Evolutionary conservation across 1,140 invertebrate genomes (phyloP), one percentile per base, ranked within the genome.

Genomic region (Drosophila nebulosa): DNA sequence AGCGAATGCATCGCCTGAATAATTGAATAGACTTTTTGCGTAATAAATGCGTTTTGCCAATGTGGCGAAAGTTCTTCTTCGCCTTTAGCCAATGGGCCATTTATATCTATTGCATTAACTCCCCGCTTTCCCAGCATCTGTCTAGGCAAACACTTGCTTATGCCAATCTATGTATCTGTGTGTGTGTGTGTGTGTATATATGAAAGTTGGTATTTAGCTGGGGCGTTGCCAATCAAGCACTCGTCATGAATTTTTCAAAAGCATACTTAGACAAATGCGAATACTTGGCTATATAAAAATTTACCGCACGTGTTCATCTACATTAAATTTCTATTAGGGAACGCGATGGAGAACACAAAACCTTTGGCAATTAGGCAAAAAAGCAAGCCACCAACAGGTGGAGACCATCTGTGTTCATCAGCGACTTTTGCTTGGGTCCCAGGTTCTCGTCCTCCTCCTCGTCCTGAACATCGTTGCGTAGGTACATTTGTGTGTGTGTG

Each of bases 31-130:
- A 68, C 80, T 76, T 77, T 50, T 73, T 79, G 88, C 79, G 88
- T 88, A 90, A 90, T 90, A 90, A 90, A 88, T 90, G 81, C 76
- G 83, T 78, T 86, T 75, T 79, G 68, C 73, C 74, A 83, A 63
- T 86, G 78, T 85, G 80, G 75, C 70, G 75, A 89, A 88, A 88
- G 75, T 89, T 81, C 74, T 73, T 65, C 51, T n/a, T n/a, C n/a
- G n/a, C n/a, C n/a, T n/a, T n/a, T 75, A 70, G 64, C 70, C 72
- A 66, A 62, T 60, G 55, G 30, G 53, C 10, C 42, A 52, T 66
- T 78, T 81, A 57, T 80, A 32, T 86, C 86, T 79, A 59, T 74
- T 60, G 71, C 62, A 57, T 27, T 50, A 50, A 53, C 46, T n/a
- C 4, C 22, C 21, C 9, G 10, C 7, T 24, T 32, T 21, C 14